Conservation (phyloP, 2,797 vertebrate species). For the Chloroceryle inda region DNA sequence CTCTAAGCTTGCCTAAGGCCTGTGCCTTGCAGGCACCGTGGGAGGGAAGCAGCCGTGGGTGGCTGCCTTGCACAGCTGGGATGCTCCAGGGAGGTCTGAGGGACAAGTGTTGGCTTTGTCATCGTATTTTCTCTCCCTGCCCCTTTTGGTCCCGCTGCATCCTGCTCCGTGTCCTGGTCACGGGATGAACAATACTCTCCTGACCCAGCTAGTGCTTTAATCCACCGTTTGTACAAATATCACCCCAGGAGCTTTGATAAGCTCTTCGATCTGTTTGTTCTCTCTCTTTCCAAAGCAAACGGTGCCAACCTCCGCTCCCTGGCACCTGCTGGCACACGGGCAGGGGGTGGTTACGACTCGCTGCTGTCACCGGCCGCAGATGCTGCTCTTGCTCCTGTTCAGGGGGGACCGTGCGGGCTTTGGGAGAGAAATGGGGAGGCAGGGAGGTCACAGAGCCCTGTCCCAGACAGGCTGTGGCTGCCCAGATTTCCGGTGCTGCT, state of each 20-base stretch:
- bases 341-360: background rate
- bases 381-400: background rate
- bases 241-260: background rate
- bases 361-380: background rate
- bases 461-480: background rate
- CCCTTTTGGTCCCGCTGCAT: background rate
- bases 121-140: background rate
- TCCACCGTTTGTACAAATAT: background rate
- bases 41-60: background rate
- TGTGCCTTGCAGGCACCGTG: background rate
- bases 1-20: background rate
- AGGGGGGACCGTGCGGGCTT: too few species aligned
- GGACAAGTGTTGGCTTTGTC: constrained; percentile 7
- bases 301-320: background rate
- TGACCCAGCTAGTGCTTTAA: background rate
- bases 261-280: background rate
- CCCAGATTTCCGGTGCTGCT: background rate
- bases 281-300: background rate
- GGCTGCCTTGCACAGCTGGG: background rate
- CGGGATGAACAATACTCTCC: background rate
- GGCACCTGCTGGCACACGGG: accelerated
- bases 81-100: background rate
- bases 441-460: background rate
- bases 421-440: background rate
- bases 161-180: background rate